These are phyloP conservation scores for Natator depressus DNA, from an alignment of 2,113 vertebrate species.

Conservation along the genomic window DNA sequence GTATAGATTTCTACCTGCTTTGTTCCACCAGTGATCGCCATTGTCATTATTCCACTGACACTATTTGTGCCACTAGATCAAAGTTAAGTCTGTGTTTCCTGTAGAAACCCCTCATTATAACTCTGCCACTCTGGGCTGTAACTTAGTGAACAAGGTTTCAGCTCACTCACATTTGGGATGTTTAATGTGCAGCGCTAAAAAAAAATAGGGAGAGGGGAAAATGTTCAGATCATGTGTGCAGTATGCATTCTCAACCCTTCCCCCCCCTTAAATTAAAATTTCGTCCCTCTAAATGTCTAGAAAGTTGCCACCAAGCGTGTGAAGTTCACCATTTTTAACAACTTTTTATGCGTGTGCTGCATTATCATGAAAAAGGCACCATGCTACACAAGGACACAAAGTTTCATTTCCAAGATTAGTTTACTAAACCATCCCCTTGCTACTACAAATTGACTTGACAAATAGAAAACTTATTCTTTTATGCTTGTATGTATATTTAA, in stretches of 20 bases:
- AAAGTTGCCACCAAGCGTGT: not conserved
- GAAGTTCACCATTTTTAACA: not conserved
- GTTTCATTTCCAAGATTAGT: not conserved
- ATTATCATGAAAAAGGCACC: not conserved
- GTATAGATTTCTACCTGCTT: constrained; percentile 10
- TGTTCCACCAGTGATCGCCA: not conserved
- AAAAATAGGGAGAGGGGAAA: not conserved
- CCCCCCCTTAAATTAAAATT: not conserved
- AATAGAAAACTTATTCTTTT: not conserved
- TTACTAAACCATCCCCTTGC: not conserved
- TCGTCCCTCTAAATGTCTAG: not conserved
- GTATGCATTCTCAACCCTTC: not conserved
- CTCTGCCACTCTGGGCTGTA: not conserved
- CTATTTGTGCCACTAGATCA: not conserved
- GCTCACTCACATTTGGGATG: not conserved
- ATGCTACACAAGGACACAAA: not conserved
- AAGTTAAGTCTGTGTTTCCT: not conserved
- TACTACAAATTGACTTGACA: not conserved
- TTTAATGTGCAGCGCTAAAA: not conserved
- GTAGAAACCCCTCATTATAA: not conserved
- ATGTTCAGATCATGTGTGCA: not conserved
- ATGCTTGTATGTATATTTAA: not conserved
- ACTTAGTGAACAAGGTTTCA: not conserved
- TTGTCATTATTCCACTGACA: not conserved
- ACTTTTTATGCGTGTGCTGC: not conserved